Evolutionary conservation across 2,113 vertebrate genomes (phyloP), one percentile per base, ranked within the genome.

Genomic region (Sinosuthora webbiana): DNA sequence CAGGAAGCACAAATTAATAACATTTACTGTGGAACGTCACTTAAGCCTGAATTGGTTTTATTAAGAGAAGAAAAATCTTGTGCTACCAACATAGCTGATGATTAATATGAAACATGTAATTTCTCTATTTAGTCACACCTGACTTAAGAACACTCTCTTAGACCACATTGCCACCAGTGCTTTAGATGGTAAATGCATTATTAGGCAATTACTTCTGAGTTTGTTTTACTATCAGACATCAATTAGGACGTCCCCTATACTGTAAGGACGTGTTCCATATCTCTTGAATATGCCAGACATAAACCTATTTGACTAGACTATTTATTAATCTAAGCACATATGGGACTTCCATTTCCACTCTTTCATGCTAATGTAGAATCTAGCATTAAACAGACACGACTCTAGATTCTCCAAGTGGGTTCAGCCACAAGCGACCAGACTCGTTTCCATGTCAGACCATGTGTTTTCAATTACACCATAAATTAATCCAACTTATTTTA

Each of bases 1-100:
- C 75, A 85, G 83, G 93, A 95, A 96, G 90, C 41, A 90, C 10
- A 64, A 81, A 90, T 90, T 86, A 83, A 86, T 96, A 79, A 89
- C 37, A 60, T 89, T 84, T 78, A 84, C 76, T 49, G 15, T 76
- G 25, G 49, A 89, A 78, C 87, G 31, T 85, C 70, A 90, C 55
- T 89, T 95, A 79, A 94, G 13, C 13, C 23, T 87, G 55, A 79
- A 88, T 55, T 80, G 50, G 17, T 77, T 91, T 94, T 94, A 79
- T 68, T 87, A 87, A 82, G 24, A 57, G 57, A 89, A 87, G 49
- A 7, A 83, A 85, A 79, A 88, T 65, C 60, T 57, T 80, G 31
- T 80, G 62, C 63, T 73, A 28, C 20, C 22, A 63, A 23, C 15
- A 63, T 55, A 63, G 37, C 18, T 76, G 62, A 60, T 59, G 78